Conservation (phyloP, 1,140 invertebrate species). For the Zophobas morio region DNA sequence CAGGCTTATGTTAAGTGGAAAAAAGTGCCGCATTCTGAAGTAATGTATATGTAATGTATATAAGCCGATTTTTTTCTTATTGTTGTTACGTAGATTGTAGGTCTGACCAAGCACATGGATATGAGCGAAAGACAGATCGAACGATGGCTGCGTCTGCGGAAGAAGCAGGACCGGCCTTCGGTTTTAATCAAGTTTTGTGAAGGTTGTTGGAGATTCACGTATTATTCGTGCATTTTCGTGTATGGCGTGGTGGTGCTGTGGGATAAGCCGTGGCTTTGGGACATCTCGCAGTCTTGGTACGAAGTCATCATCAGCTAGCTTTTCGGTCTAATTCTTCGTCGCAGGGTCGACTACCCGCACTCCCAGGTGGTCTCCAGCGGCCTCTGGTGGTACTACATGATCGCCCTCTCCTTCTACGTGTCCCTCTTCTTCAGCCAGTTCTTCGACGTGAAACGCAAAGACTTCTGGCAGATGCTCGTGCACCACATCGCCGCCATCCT, state of each 20-base stretch:
- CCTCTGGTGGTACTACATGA: constrained; percentile 97
- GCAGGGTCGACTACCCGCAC: constrained; percentile 68
- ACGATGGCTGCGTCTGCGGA: constrained; percentile 88
- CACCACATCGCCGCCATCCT: constrained; percentile 95
- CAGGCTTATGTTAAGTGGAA: constrained; percentile 77
- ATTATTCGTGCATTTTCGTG: constrained; percentile 87
- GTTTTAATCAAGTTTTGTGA: constrained; percentile 94
- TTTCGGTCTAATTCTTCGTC: too few relatives aligned
- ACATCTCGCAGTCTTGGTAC: too few relatives aligned
- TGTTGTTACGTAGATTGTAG: constrained; percentile 72
- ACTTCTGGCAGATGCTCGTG: constrained; percentile 99
- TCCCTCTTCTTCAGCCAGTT: constrained; percentile 94
- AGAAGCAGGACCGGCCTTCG: constrained; percentile 87
- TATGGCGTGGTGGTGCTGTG: constrained; percentile 87
- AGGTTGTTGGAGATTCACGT: constrained; percentile 90
- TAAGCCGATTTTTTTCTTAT: too few relatives aligned
- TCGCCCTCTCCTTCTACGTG: constrained; percentile 96
- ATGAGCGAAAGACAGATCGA: constrained; percentile 87
- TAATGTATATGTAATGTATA: too few relatives aligned
- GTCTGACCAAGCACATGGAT: constrained; percentile 88
- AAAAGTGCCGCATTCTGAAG: constrained; percentile 54
- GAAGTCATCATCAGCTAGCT: too few relatives aligned
- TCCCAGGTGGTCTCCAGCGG: constrained; percentile 77
- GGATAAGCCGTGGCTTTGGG: constrained; percentile 87
- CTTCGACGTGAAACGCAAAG: constrained; percentile 93